Conservation (phyloP, 2,113 vertebrate genomes). For the Rhinopomastus cyanomelas region DNA sequence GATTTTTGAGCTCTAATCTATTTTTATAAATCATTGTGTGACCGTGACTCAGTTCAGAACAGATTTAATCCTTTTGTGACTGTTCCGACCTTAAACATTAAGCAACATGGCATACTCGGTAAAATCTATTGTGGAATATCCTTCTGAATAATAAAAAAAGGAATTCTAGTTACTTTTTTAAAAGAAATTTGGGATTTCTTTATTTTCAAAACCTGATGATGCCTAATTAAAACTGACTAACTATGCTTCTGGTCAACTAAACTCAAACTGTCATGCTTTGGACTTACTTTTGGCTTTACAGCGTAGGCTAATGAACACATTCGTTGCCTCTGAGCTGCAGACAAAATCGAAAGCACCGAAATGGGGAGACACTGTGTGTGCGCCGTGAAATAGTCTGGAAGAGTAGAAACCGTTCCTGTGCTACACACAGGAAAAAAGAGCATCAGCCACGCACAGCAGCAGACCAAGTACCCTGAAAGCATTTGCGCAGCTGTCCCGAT, state of each 20-base stretch:
- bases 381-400: accelerated
- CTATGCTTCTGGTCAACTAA: background rate
- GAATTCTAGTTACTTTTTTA: background rate
- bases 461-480: accelerated
- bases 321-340: background rate
- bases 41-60: slow-evolving; percentile 3
- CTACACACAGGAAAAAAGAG: background rate
- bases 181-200: background rate
- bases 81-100: slow-evolving; percentile 19
- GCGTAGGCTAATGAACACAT: background rate
- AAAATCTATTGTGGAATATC: background rate
- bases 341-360: background rate
- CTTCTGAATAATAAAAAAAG: background rate
- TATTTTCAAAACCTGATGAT: background rate
- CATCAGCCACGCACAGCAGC: accelerated
- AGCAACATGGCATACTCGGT: background rate
- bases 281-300: background rate
- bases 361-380: background rate
- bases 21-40: slow-evolving; percentile 59
- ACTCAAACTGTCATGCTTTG: background rate
- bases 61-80: slow-evolving; percentile 21
- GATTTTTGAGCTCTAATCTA: slow-evolving; percentile 25
- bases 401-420: background rate
- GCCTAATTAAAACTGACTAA: background rate
- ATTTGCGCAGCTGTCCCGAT: too few species aligned